Evolutionary conservation across 1,140 invertebrate species (phyloP), one percentile per base, ranked within the genome.

Genomic region (Drosophila mojavensis): DNA sequence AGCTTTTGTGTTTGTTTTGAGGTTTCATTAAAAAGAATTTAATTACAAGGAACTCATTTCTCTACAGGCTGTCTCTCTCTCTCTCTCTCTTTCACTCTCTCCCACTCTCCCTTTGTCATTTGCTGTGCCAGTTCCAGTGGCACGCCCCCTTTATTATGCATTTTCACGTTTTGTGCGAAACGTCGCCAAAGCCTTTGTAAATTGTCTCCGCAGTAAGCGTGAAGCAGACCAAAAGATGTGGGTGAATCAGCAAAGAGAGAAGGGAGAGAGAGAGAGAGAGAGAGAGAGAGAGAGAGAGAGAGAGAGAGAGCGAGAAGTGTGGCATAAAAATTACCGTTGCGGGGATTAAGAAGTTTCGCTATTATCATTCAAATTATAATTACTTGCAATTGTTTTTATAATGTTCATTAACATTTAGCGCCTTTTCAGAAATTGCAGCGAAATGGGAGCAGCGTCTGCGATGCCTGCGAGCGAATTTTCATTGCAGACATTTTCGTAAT

Each of bases 281-380:
- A 7, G 56, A 26, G 26, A 5, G 30, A 7, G 9, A 36, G 28
- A 43, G 30, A n/a, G 43, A 9, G 50, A 28, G 15, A 5, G 30
- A 7, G 9, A 36, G 20, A 15, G 33, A 10, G 30, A 33, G 43
- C 7, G 54, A 20, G 26, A 24, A 56, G 50, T n/a, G 47, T 61
- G 51, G 43, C 20, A 88, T 86, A 86, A 88, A 83, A 89, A 88
- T 88, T 88, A 88, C 83, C 84, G 83, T 80, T 61, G 83, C 84
- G 83, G 80, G 84, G 80, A 88, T 89, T 88, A 88, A 89, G 84
- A 88, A 88, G 84, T 88, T 88, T 80, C 78, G 80, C 84, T 89
- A 88, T 88, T 88, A 88, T 89, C 84, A 88, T 88, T 89, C 84
- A 88, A 88, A 88, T 88, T 88, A 88, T 88, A 88, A 88, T 88